Base-by-base conservation (phyloP, 2,888 invertebrate genomes). In the Drosophila prolongata region DNA sequence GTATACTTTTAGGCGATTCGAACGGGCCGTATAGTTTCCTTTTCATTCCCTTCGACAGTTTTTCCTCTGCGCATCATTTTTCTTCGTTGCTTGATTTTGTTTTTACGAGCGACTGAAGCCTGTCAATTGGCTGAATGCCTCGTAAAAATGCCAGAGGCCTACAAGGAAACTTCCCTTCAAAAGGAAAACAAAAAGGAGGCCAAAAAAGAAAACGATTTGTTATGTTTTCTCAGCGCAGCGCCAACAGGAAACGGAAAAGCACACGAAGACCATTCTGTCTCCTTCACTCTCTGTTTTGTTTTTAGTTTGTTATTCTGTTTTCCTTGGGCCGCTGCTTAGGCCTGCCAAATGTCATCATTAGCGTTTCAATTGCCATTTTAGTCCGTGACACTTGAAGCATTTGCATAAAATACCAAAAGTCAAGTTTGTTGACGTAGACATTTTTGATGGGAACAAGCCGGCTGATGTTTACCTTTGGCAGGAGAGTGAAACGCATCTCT, bases 71-170 rank as follows among this genome's bases (percentile, higher is more conserved):
- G 78, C 87, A 83, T 84, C 84, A 83, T 88, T 84, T 87, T 85
- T 84, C 87, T 86, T 86, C 79, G 58, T 68, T 73, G 76, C 76
- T 81, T 78, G 83, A 71, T 84, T 87, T 77, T 59, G 49, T 76
- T 76, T 86, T 86, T 88, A 86, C 87, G 85, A 88, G 87, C 89
- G 85, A 85, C 72, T 78, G 87, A 88, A 84, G 87, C 85, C 89
- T 88, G 87, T 88, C 87, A 88, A 88, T 88, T 88, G 89, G 89
- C 87, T 89, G 88, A 86, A 89, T 88, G 87, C 87, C 87, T 88
- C 87, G 79, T 77, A 88, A 89, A 89, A 86, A 80, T 87, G 86
- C 77, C 83, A 78, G 75, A 84, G 86, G 87, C 80, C 83, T 77
- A 82, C 80, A 68, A 64, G 53, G 46, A 43, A 59, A 64, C 65